Conservation (phyloP, 2,797 vertebrate genomes). For the Macropodus opercularis region DNA sequence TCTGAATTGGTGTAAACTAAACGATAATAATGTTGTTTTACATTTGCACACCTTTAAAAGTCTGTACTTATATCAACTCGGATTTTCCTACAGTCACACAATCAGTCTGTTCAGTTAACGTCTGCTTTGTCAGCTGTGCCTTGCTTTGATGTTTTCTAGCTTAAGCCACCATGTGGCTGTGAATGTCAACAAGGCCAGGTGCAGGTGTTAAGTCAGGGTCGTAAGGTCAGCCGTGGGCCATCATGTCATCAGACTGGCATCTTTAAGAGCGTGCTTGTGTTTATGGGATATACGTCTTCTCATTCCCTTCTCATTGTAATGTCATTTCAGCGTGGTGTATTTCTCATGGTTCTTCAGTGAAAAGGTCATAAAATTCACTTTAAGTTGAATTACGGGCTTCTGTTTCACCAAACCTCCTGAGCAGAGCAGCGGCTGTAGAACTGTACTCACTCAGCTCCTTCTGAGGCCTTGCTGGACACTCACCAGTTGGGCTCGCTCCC, state of each 20-base stretch:
- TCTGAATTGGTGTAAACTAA: not conserved
- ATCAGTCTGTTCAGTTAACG: not conserved
- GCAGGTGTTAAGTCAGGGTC: not conserved
- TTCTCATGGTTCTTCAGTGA: slow-evolving; percentile 7
- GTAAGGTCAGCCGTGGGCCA: slow-evolving; percentile 2
- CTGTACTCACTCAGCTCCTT: slow-evolving; percentile 7
- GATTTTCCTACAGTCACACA: not conserved
- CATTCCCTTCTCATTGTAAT: not conserved
- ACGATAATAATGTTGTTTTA: not conserved
- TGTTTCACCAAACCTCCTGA: not conserved
- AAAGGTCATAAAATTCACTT: slow-evolving; percentile 38
- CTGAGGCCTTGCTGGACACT: slow-evolving; percentile 46
- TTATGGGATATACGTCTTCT: not conserved
- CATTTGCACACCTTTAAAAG: not conserved
- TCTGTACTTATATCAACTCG: not conserved
- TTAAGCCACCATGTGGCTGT: not conserved
- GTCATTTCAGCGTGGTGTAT: not conserved
- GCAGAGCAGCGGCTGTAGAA: not conserved
- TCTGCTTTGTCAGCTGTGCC: not conserved
- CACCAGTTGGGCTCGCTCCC: slow-evolving; percentile 61
- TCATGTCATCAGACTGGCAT: slow-evolving; percentile 11
- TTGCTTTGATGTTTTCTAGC: not conserved
- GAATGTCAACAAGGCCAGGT: not conserved
- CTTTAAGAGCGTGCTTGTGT: slow-evolving; percentile 1
- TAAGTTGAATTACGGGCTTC: not conserved